phyloP scores from a whole-genome alignment of 2,113 vertebrate species.

The Formicarius rufipectus region DNA sequence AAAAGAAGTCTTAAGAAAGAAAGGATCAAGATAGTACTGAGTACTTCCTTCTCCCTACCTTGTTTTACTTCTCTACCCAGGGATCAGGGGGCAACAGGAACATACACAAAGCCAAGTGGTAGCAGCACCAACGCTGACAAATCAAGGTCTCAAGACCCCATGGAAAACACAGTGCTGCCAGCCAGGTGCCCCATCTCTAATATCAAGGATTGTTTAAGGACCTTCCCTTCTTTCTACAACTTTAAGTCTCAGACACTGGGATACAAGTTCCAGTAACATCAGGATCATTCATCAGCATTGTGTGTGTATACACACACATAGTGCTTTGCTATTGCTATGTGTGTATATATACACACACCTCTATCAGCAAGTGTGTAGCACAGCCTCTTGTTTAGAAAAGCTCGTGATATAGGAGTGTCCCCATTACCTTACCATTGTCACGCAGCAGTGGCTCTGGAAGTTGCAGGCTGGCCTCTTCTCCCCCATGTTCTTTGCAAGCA shows the following conservation, averaged over 20 bases:
- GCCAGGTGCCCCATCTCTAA: neutral
- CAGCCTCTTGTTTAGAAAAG: neutral
- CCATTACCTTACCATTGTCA: neutral
- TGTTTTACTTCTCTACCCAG: neutral
- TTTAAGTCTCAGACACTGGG: neutral
- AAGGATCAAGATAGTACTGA: neutral
- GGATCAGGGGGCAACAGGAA: neutral
- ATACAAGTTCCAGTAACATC: neutral
- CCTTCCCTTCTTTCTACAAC: neutral
- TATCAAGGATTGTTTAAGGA: neutral
- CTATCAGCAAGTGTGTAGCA: neutral
- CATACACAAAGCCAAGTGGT: neutral
- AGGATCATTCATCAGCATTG: neutral
- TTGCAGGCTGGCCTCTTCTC: neutral
- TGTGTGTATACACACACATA: fast-evolving
- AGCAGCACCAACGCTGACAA: neutral
- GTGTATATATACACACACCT: neutral
- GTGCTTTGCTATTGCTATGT: neutral
- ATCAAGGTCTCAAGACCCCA: neutral
- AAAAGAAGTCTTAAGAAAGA: neutral
- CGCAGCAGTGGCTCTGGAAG: neutral
- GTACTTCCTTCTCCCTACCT: neutral
- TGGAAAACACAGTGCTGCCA: neutral
- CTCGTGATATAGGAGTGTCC: neutral
- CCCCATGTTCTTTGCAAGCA: neutral